Base-by-base conservation (phyloP, 2,888 invertebrate genomes). In the Minunthozetes semirufus region DNA sequence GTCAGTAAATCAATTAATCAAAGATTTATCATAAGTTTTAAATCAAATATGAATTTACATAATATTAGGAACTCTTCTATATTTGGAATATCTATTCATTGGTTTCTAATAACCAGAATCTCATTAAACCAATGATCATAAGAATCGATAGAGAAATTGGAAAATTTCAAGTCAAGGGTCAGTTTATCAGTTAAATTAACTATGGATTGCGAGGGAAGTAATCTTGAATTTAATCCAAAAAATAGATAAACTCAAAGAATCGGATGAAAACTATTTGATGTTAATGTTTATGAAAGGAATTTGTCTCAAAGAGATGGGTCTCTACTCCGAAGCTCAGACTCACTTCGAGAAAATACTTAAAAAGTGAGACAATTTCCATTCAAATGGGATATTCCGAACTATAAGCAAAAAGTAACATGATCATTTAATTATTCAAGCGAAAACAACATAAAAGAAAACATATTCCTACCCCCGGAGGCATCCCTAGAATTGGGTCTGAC, bases 61-160 rank as follows among this genome's bases (percentile, higher is more conserved):
- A n/a, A 38, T 80, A 80, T 9, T 79, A 85, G 85, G 96, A 97
- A 83, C 85, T 96, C 77, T 87, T 96, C 82, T 95, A 92, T 81
- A 86, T 95, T 9, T 96, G 95, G 94, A 96, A 95, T 84, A 88
- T 93, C 80, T 93, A 96, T 82, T 88, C 89, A 79, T 88, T 93
- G 3, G 85, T 95, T 77, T 89, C 89, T n/a, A 89, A 89, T 80
- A 88, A 90, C 78, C 87, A 87, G 75, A 84, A 86, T 33, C 84
- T 84, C 61, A 76, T 84, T 61, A 82, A 82, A 75, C 81, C 81
- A 17, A 80, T 83, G 68, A 76, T 82, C 25, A 78, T 78, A 19
- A 78, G 80, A 22, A 79, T 84, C 3, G 81, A 83, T 76, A 80
- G 80, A 27, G 29, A 13, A 5, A 22, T 61, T 1, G 61, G 27